These are phyloP conservation scores for Geotrupes spiniger DNA, from an alignment of 2,888 invertebrate species.

Conservation along the genomic window DNA sequence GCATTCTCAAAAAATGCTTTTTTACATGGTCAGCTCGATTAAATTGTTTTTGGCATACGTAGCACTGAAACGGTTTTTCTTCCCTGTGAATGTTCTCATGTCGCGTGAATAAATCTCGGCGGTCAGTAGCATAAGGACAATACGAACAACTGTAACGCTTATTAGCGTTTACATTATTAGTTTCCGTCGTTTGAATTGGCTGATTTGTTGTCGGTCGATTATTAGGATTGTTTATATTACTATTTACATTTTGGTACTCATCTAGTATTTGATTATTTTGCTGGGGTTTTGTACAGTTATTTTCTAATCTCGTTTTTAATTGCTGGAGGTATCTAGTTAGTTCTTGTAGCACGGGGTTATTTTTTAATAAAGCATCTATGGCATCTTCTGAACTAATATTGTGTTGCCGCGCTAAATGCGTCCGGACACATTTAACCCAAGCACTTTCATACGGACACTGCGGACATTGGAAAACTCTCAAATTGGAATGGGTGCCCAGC, in stretches of 20 bases:
- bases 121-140: constrained; percentile 89
- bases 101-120: constrained; percentile 84
- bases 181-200: constrained; percentile 10
- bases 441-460: constrained; percentile 73
- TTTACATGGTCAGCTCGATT: constrained; percentile 93
- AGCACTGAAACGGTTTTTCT: constrained; percentile 92
- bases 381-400: constrained; percentile 63
- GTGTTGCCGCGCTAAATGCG: constrained; percentile 71
- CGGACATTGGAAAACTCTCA: constrained; percentile 62
- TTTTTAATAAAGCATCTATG: constrained; percentile 62
- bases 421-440: constrained; percentile 72
- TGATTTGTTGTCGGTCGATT: constrained; percentile 16
- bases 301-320: constrained; percentile 62
- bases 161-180: constrained; percentile 10
- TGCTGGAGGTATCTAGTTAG: constrained; percentile 69
- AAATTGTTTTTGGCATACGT: constrained; percentile 89
- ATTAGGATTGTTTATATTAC: constrained; percentile 12
- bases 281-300: constrained; percentile 44
- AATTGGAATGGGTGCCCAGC: constrained; percentile 70
- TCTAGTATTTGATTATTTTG: constrained; percentile 39
- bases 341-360: constrained; percentile 72
- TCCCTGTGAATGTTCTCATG: constrained; percentile 93
- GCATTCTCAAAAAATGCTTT: constrained; percentile 90
- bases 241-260: constrained; percentile 29
- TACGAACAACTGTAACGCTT: constrained; percentile 83